phyloP scores from a whole-genome alignment of 64 coral and sea anemone genomes.

The Stylophora pistillata region DNA sequence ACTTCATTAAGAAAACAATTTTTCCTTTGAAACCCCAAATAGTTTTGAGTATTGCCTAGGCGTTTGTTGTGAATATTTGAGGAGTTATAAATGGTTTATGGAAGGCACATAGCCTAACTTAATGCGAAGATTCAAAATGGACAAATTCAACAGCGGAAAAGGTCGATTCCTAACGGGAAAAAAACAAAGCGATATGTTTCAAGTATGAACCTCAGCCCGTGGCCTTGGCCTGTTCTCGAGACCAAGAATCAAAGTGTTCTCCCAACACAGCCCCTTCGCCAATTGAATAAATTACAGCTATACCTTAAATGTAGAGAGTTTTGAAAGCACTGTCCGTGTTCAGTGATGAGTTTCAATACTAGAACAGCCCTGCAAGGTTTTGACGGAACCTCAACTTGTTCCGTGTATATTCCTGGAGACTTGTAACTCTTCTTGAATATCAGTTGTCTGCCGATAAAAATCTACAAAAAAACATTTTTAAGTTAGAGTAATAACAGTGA shows the following conservation, averaged over 20 bases:
- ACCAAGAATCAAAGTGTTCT: no score
- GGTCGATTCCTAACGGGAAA: no score
- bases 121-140: no score
- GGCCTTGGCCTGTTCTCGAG: no score
- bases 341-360: conserved; percentile 24
- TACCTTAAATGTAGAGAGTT: conserved; percentile 52
- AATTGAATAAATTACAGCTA: no score
- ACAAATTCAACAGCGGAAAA: no score
- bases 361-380: conserved; percentile 24
- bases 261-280: no score
- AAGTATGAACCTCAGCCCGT: no score
- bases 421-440: conserved; percentile 48
- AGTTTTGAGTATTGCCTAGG: neutral
- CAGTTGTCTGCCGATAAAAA: conserved; percentile 45
- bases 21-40: neutral
- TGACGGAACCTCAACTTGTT: conserved; percentile 16
- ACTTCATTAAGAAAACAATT: no score
- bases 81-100: no score
- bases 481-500: neutral
- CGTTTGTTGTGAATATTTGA: neutral
- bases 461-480: neutral
- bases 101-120: no score
- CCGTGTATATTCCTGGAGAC: conserved; percentile 41
- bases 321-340: conserved; percentile 55
- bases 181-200: no score